Evolutionary conservation across 2,888 invertebrate genomes (phyloP).

Genomic region (Adelognathus sp.): DNA sequence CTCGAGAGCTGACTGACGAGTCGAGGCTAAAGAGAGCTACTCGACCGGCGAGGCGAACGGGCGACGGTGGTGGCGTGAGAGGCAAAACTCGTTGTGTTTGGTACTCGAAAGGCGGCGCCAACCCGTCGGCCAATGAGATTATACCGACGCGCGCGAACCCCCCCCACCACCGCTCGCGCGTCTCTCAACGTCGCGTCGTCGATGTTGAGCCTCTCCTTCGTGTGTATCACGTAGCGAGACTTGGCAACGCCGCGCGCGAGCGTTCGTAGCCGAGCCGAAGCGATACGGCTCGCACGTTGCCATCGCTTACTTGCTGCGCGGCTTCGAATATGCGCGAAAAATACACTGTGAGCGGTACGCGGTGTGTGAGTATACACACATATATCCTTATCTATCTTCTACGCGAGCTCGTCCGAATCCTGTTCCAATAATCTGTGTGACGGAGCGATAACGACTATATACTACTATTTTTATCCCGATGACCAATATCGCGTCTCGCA

Average conservation of each 20-base stretch:
- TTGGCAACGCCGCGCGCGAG: constrained; percentile 42
- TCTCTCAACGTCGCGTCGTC: constrained; percentile 16
- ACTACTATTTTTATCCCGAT: no score
- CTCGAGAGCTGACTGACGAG: constrained; percentile 75
- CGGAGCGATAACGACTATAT: no score
- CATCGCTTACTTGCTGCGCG: background rate
- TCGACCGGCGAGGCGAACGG: constrained; percentile 36
- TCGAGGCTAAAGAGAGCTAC: constrained; percentile 26
- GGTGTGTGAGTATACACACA: background rate
- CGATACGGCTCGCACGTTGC: constrained; percentile 28
- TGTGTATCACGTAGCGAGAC: constrained; percentile 14
- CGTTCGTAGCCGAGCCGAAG: background rate
- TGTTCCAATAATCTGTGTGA: no score
- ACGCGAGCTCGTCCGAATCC: no score
- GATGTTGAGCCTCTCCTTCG: background rate
- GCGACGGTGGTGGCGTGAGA: constrained; percentile 59
- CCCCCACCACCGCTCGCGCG: constrained; percentile 10
- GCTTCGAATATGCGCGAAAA: background rate
- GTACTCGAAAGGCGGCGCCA: constrained; percentile 65
- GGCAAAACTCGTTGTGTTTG: constrained; percentile 52
- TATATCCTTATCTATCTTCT: background rate
- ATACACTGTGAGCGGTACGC: background rate
- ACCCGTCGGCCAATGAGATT: constrained; percentile 61
- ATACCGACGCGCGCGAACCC: background rate
- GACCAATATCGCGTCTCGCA: no score